Percentiles rank a stretch among this genome's conserved stretches.
phyloP scores from a whole-genome alignment of 2,797 vertebrate species.

The Lepilemur ruficaudatus region DNA sequence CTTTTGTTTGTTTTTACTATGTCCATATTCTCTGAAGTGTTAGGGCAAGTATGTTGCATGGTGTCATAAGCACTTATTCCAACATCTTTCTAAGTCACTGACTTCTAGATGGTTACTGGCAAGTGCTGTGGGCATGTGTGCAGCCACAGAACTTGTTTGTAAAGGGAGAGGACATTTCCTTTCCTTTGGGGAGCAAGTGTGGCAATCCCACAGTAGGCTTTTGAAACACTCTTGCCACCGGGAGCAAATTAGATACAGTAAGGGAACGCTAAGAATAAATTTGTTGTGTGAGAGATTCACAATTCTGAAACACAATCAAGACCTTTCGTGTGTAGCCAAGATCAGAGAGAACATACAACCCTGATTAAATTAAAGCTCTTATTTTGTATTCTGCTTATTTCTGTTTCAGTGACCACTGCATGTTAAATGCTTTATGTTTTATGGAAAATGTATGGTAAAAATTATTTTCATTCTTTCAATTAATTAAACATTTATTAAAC shows the following conservation, averaged over 20 bases:
- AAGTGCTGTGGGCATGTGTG: background rate
- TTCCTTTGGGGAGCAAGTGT: background rate
- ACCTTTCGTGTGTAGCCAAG: background rate
- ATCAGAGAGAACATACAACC: background rate
- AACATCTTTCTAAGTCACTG: background rate
- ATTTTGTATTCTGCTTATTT: background rate
- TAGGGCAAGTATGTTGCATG: background rate
- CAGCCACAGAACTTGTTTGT: background rate
- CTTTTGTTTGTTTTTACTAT: background rate
- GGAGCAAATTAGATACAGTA: background rate
- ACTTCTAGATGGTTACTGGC: background rate
- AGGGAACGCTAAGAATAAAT: background rate
- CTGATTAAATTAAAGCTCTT: background rate
- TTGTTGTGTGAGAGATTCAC: background rate
- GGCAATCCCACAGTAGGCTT: background rate
- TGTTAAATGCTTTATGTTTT: background rate
- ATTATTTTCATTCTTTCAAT: background rate
- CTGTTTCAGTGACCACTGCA: background rate
- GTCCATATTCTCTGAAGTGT: background rate
- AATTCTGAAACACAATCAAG: constrained; percentile 7
- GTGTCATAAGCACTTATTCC: background rate
- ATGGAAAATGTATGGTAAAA: background rate
- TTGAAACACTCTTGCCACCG: background rate
- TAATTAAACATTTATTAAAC: background rate
- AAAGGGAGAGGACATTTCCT: background rate